Conservation (phyloP, 1,140 invertebrate genomes). For the Diachasmimorpha longicaudata region DNA sequence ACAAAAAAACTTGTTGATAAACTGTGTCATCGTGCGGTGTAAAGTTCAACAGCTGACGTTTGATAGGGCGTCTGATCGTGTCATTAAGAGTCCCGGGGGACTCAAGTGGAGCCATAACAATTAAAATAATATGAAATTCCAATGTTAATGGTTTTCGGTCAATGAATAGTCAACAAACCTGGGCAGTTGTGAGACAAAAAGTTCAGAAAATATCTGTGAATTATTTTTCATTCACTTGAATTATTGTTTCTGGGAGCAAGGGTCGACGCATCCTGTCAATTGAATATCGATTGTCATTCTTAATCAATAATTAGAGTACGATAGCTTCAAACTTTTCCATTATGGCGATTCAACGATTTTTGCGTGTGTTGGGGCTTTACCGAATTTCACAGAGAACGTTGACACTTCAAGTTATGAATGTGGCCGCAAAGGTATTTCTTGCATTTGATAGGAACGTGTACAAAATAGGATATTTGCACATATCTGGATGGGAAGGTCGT, state of each 20-base stretch:
- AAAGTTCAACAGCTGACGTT: background rate
- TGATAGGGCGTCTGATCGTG: background rate
- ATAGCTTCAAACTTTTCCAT: background rate
- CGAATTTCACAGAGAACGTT: background rate
- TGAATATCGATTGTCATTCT: background rate
- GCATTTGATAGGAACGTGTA: too few species aligned
- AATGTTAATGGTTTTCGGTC: too few species aligned
- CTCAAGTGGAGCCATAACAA: too few species aligned
- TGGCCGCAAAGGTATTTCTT: background rate
- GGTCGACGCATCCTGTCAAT: background rate
- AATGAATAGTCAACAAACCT: too few species aligned
- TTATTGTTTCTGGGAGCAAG: background rate
- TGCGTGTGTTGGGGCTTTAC: background rate
- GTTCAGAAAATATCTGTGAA: background rate
- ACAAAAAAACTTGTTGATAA: background rate
- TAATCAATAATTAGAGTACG: background rate
- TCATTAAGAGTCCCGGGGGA: background rate
- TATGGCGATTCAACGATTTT: background rate
- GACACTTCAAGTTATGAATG: background rate
- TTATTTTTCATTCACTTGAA: background rate
- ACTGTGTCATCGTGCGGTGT: background rate
- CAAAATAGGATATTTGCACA: background rate
- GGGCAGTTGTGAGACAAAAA: background rate
- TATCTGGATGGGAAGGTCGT: too few species aligned
- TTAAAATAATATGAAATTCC: too few species aligned